Conservation (phyloP, 2,797 vertebrate species). For the Nannoperca australis region DNA sequence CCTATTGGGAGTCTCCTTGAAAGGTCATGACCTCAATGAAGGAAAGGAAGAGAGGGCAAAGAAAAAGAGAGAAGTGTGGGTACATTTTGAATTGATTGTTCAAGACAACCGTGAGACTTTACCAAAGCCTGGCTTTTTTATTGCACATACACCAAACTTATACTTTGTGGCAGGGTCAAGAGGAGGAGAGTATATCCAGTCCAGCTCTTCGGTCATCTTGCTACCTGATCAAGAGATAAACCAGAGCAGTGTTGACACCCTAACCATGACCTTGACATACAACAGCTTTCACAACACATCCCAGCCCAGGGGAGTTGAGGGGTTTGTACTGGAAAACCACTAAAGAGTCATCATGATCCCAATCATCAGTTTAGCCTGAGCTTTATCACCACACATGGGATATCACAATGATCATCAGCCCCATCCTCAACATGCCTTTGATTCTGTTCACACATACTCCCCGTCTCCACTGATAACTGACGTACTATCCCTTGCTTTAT, state of each 20-base stretch:
- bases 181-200: constrained; percentile 37
- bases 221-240: constrained; percentile 62
- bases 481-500: constrained; percentile 8
- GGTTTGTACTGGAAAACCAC: not conserved
- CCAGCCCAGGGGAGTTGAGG: constrained; percentile 19
- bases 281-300: constrained; percentile 52
- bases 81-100: not conserved
- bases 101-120: not conserved
- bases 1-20: constrained; percentile 44
- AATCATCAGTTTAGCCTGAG: constrained; percentile 16
- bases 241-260: constrained; percentile 53
- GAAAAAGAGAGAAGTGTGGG: constrained; percentile 3
- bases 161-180: constrained; percentile 33
- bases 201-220: constrained; percentile 39
- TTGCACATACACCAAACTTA: not conserved
- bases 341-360: constrained; percentile 2
- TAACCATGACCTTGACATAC: constrained; percentile 34
- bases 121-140: not conserved
- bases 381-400: constrained; percentile 24
- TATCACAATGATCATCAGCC: constrained; percentile 12
- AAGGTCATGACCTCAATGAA: constrained; percentile 42
- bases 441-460: constrained; percentile 31
- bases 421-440: constrained; percentile 6
- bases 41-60: constrained; percentile 20
- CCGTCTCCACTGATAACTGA: constrained; percentile 16